phyloP scores from a whole-genome alignment of 2,113 vertebrate genomes.

The Neofelis nebulosa region DNA sequence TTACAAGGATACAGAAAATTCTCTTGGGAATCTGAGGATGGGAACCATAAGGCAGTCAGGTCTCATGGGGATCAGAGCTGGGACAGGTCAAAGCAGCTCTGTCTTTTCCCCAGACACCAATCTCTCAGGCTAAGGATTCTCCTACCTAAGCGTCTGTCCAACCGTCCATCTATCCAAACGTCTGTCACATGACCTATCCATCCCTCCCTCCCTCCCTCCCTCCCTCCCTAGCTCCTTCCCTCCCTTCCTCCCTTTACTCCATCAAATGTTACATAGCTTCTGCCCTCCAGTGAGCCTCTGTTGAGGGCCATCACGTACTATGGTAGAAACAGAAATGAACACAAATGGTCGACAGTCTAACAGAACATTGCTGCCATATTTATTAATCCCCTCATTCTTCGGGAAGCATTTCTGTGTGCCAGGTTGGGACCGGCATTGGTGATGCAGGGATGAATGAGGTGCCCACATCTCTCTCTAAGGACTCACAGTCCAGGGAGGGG shows the following conservation, averaged over 20 bases:
- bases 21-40: neutral
- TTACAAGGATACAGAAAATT: neutral
- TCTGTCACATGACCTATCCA: neutral
- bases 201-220: neutral
- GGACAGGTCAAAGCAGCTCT: neutral
- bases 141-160: neutral
- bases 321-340: neutral
- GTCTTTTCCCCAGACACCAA: neutral
- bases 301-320: neutral
- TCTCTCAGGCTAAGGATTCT: neutral
- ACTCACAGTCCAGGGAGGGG: slow-evolving; percentile 1
- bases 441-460: neutral
- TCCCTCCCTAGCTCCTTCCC: neutral
- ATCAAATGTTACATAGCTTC: neutral
- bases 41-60: neutral
- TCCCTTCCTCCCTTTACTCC: neutral
- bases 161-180: neutral
- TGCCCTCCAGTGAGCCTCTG: neutral
- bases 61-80: neutral
- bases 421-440: neutral
- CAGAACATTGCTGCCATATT: neutral
- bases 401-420: neutral
- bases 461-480: neutral
- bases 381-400: neutral
- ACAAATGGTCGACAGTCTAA: neutral